Base-by-base conservation (phyloP, 2,888 invertebrate species). In the Scaptodrosophila latifasciaeformis region DNA sequence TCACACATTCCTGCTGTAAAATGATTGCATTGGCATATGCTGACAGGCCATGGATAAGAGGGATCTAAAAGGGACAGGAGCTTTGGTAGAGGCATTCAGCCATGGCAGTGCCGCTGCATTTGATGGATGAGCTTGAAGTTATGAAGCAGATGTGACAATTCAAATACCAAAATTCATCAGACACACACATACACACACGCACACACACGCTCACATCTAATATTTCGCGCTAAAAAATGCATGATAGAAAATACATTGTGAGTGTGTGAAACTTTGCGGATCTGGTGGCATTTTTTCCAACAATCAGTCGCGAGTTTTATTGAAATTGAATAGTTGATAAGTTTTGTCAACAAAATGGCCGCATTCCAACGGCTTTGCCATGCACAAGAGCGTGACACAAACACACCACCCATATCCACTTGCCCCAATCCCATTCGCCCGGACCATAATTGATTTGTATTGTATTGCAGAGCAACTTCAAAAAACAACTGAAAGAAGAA, bases 301-400 rank as follows among this genome's bases (percentile, higher is more conserved):
- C 37, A 24, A 24, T 24, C 24, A 63, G 76, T 54, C 59, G 54
- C 52, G 62, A 59, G 79, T 79, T 76, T 74, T 81, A 76, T 81
- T 81, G 72, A 81, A 76, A 76, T 76, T 76, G 81, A 76, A 76
- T 76, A 79, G 75, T 79, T 76, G 75, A 76, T 76, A 81, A 76
- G 75, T 79, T 76, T 63, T 72, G 81, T 76, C 75, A 76, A 71
- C 81, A 81, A 78, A 77, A 69, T 57, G 61, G 55, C 69, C 56
- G 58, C 37, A 10, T 13, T 5, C 34, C 34, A 34, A 58, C 55
- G 50, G 54, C 63, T 57, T 60, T 43, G 31, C 35, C 37, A 54
- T 24, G 27, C 43, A 42, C 27, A 56, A 27, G 58, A 21, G 21
- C 21, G n/a, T 21, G 7, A 24, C 4, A 37, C 4, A 37, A 17